Evolutionary conservation across 1,140 invertebrate genomes (phyloP).

Genomic region (Cotesia vestalis): DNA sequence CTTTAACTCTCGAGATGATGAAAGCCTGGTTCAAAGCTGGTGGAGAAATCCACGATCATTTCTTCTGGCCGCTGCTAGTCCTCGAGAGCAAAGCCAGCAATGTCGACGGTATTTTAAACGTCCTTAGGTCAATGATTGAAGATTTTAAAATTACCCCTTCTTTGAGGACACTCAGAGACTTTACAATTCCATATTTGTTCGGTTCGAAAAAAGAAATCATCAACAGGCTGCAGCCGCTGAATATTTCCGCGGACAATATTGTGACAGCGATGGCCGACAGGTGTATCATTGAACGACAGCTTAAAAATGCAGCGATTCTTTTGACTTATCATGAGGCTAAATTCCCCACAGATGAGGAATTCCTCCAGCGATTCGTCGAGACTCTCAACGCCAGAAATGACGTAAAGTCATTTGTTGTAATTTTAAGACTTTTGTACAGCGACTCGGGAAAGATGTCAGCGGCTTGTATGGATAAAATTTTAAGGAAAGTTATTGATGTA

Average conservation of each 20-base stretch:
- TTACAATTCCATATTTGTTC: slow-evolving; percentile 73
- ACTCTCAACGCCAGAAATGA: slow-evolving; percentile 70
- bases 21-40: slow-evolving; percentile 71
- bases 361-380: slow-evolving; percentile 67
- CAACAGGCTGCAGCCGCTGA: slow-evolving; percentile 58
- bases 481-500: not conserved
- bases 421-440: slow-evolving; percentile 60
- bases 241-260: slow-evolving; percentile 8
- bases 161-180: slow-evolving; percentile 75
- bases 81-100: slow-evolving; percentile 66
- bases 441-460: not conserved
- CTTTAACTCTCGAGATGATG: slow-evolving; percentile 61
- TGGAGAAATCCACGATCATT: slow-evolving; percentile 76
- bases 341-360: slow-evolving; percentile 54
- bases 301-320: slow-evolving; percentile 56
- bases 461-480: slow-evolving; percentile 20
- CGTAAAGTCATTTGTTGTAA: slow-evolving; percentile 65
- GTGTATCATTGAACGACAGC: slow-evolving; percentile 27
- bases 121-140: slow-evolving; percentile 70
- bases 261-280: slow-evolving; percentile 23
- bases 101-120: slow-evolving; percentile 68
- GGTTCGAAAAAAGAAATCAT: slow-evolving; percentile 67
- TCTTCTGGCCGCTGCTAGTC: slow-evolving; percentile 81
- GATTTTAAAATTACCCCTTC: slow-evolving; percentile 68
- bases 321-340: slow-evolving; percentile 68